phyloP scores from a whole-genome alignment of 2,888 invertebrate genomes.

The Bombylius major region DNA sequence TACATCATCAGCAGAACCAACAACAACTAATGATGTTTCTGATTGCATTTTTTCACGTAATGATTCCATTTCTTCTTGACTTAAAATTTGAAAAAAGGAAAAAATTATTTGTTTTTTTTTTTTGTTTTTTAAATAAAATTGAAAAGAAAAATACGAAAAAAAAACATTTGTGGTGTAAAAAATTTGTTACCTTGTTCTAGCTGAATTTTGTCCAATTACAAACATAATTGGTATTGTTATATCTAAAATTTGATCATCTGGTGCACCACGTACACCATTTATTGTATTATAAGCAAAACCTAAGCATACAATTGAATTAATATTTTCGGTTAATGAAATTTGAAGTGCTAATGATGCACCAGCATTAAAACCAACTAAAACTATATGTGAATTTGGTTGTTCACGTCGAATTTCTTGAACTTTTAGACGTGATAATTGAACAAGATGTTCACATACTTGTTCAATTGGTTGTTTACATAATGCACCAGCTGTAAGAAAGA shows the following conservation, averaged over 20 bases:
- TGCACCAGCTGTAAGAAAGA: slow-evolving; percentile 20
- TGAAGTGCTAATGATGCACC: slow-evolving; percentile 65
- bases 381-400: slow-evolving; percentile 54
- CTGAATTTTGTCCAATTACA: slow-evolving; percentile 63
- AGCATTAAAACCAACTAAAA: slow-evolving; percentile 64
- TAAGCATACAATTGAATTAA: slow-evolving; percentile 61
- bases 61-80: slow-evolving; percentile 64
- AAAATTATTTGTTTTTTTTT: too few species aligned
- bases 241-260: slow-evolving; percentile 62
- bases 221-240: slow-evolving; percentile 62
- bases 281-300: slow-evolving; percentile 65
- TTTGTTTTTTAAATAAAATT: too few species aligned
- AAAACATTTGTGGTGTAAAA: background rate
- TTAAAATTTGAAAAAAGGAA: slow-evolving; percentile 26
- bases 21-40: slow-evolving; percentile 61
- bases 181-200: slow-evolving; percentile 39
- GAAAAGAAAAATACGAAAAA: too few species aligned
- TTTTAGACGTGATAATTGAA: slow-evolving; percentile 53
- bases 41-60: slow-evolving; percentile 62
- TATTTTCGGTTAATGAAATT: slow-evolving; percentile 56
- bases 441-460: slow-evolving; percentile 48
- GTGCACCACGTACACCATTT: slow-evolving; percentile 59
- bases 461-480: slow-evolving; percentile 30
- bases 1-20: slow-evolving; percentile 67
- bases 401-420: slow-evolving; percentile 56